Base-by-base conservation (phyloP, 2,888 invertebrate species). In the Cacoxenus indagator region DNA sequence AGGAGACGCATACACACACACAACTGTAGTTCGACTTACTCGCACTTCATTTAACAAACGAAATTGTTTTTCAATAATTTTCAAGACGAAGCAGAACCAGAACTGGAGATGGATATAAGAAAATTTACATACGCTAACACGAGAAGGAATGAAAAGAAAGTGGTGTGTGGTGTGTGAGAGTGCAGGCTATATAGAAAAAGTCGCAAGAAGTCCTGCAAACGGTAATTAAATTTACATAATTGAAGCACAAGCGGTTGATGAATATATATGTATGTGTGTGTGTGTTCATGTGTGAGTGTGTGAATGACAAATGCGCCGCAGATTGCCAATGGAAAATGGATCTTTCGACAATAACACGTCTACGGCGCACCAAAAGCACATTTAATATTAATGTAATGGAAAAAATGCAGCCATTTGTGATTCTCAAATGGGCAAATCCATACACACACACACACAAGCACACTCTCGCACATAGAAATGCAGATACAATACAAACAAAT, bases 171-270 rank as follows among this genome's bases (percentile, higher is more conserved):
- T 14, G 4, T 5, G n/a, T 5, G 55, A 27, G 26, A 26, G 55
- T 11, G n/a, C 55, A 55, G 55, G 26, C 24, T 55, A 11, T 55
- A 1, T 27, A 48, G 48, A 48, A 48, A 14, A 48, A 17, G 48
- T 2, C 51, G 11, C 5, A 43, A 51, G 51, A 51, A 22, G 8
- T 48, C 1, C 55, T 70, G 55, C 24, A 11, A 69, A 72, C 68
- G 65, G 71, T 71, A 74, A 72, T 72, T 74, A 71, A 74, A 74
- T 74, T 74, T 72, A 71, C 70, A 72, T 72, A 72, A 72, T 72
- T 72, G 72, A 72, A 69, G 69, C 73, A 71, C 71, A 68, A 66
- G 67, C n/a, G 29, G 48, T 65, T 68, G 65, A 14, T n/a, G 55
- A 55, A 11, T n/a, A 55, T 55, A 22, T 55, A n/a, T 31, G 55